phyloP scores from a whole-genome alignment of 1,140 invertebrate genomes.

The Globodera ellingtonae region DNA sequence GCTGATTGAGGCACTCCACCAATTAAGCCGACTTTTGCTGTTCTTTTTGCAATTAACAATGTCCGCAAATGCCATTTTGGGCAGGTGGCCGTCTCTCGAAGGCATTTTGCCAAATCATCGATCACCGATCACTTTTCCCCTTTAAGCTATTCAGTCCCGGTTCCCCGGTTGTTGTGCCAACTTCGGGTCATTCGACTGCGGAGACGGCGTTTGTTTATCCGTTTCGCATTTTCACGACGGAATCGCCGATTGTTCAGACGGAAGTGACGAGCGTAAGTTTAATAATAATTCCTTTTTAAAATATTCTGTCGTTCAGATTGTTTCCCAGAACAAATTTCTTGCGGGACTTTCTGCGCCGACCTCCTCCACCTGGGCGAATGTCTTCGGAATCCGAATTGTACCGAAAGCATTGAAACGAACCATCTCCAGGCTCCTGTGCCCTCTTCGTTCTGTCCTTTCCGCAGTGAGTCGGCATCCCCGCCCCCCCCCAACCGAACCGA shows the following conservation, averaged over 20 bases:
- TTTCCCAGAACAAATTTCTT: constrained; percentile 49
- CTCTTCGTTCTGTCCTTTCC: constrained; percentile 33
- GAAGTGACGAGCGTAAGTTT: constrained; percentile 60
- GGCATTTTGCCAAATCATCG: constrained; percentile 4
- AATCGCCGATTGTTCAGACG: constrained; percentile 56
- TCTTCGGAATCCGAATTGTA: constrained; percentile 38
- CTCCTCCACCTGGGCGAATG: constrained; percentile 39
- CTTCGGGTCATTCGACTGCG: constrained; percentile 38
- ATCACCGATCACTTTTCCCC: neutral
- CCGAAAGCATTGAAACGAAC: neutral
- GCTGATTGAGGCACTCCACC: neutral
- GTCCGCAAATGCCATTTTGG: constrained; percentile 18
- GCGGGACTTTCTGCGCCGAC: constrained; percentile 45
- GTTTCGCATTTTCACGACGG: constrained; percentile 53
- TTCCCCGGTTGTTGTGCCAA: constrained; percentile 36
- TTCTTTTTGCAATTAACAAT: neutral
- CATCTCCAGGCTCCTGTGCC: neutral
- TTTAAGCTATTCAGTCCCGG: constrained; percentile 36
- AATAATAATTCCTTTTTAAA: neutral
- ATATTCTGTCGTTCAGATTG: constrained; percentile 28
- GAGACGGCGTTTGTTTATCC: constrained; percentile 52
- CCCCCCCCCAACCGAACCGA: too few relatives aligned
- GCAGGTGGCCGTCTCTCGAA: constrained; percentile 31
- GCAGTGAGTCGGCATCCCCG: constrained; percentile 24
- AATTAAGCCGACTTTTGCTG: constrained; percentile 12